phyloP scores from a whole-genome alignment of 1,140 invertebrate species.

The Sesamia nonagrioides region DNA sequence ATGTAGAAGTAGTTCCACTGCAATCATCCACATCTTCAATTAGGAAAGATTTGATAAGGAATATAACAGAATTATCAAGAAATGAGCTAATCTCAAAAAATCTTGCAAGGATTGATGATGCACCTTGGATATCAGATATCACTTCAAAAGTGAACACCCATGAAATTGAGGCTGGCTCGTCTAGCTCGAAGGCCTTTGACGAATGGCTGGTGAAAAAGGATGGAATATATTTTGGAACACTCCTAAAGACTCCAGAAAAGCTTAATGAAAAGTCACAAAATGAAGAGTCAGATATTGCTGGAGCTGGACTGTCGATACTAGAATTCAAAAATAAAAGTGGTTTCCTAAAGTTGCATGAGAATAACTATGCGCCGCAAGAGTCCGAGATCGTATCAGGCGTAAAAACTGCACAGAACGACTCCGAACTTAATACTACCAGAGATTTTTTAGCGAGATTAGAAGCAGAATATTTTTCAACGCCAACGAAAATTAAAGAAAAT shows the following conservation, averaged over 20 bases:
- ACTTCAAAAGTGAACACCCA: neutral
- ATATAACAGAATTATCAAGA: no score
- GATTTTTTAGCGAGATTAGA: neutral
- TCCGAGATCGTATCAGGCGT: neutral
- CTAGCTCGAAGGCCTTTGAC: neutral
- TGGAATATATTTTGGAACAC: neutral
- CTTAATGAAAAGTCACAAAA: neutral
- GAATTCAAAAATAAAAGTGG: neutral
- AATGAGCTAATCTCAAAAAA: neutral
- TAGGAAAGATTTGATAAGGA: neutral
- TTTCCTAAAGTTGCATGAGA: neutral
- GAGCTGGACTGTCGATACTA: neutral
- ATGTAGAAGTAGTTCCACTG: conserved; percentile 78
- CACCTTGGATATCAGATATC: neutral
- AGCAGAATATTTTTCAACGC: neutral
- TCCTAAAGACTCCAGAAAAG: neutral
- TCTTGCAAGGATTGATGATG: neutral
- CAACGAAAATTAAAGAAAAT: neutral
- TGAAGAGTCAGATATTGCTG: neutral
- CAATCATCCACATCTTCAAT: conserved; percentile 81
- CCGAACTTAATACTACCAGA: neutral
- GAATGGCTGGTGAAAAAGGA: neutral
- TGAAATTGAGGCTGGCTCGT: neutral
- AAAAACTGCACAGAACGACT: neutral
- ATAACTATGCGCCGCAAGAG: neutral